Base-by-base conservation (phyloP, 1,140 invertebrate genomes). In the Lordiphosa clarofinis region DNA sequence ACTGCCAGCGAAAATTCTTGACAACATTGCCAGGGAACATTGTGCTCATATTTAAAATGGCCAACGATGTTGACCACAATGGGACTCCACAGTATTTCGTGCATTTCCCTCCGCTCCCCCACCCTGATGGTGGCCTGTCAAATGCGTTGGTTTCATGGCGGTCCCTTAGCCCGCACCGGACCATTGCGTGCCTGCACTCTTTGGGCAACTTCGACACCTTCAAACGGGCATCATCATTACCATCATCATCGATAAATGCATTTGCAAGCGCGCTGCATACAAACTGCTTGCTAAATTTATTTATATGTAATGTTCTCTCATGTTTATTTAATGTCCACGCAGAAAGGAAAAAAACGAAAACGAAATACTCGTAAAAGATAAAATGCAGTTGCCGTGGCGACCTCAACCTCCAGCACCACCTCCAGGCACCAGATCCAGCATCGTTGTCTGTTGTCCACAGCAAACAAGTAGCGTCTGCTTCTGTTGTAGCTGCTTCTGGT, bases 291-390 rank as follows among this genome's bases (percentile, higher is more conserved):
- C 73, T 82, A 75, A 76, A 81, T 81, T 81, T 81, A 82, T 81
- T 81, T 72, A 82, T 81, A 86, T 64, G 79, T 76, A 61, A 72
- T 79, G 81, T 73, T 73, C 75, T 67, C 63, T 86, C 76, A 87
- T 86, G 79, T 75, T 87, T 86, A 87, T 87, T 86, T 86, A 86
- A 86, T 86, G 82, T 75, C 67, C 82, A 87, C 76, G 79, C 75
- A 82, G n/a, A n/a, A 31, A 28, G 13, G 7, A 35, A 50, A 3
- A 37, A 13, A 12, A 24, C 37, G 42, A 33, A 39, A 13, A 12
- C 11, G 31, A n/a, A 57, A 47, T 36, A 40, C 40, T 21, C 19
- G 10, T n/a, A 31, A 31, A 38, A 71, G 66, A 81, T 75, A 82
- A 82, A 81, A 82, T 71, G 78, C 76, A 72, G 56, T 76, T 64